Evolutionary conservation across 1,140 invertebrate genomes (phyloP).

Genomic region (Venturia canescens): DNA sequence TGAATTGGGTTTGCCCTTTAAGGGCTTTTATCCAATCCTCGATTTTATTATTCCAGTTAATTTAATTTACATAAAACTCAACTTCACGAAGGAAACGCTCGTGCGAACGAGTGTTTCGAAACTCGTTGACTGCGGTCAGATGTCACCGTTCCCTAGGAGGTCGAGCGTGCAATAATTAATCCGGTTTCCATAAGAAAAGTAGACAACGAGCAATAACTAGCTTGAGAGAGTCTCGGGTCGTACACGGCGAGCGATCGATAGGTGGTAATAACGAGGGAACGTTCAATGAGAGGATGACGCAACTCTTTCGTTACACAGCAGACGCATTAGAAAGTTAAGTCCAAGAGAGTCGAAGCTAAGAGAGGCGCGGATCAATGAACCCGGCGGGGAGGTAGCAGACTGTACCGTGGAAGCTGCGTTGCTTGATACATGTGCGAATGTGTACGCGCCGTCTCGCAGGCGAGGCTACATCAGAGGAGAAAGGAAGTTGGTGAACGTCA

Average conservation of each 20-base stretch:
- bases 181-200: no score
- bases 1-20: no score
- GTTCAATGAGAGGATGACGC: neutral
- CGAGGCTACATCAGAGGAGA: conserved; percentile 21
- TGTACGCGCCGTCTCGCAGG: neutral
- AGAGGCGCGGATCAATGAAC: conserved; percentile 17
- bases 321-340: conserved; percentile 38
- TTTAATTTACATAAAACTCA: no score
- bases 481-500: conserved; percentile 33
- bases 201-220: neutral
- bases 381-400: neutral
- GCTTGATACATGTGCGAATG: neutral
- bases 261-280: conserved; percentile 1
- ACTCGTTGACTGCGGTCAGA: no score
- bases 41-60: no score
- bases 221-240: neutral
- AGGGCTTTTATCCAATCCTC: no score
- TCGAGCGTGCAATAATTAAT: no score
- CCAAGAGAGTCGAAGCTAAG: conserved; percentile 26
- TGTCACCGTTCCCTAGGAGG: no score
- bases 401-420: conserved; percentile 33
- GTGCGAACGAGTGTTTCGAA: no score
- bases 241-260: neutral
- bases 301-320: conserved; percentile 40
- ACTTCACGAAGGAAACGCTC: no score